phyloP scores from a whole-genome alignment of 1,140 invertebrate genomes.

The Pinna nobilis region DNA sequence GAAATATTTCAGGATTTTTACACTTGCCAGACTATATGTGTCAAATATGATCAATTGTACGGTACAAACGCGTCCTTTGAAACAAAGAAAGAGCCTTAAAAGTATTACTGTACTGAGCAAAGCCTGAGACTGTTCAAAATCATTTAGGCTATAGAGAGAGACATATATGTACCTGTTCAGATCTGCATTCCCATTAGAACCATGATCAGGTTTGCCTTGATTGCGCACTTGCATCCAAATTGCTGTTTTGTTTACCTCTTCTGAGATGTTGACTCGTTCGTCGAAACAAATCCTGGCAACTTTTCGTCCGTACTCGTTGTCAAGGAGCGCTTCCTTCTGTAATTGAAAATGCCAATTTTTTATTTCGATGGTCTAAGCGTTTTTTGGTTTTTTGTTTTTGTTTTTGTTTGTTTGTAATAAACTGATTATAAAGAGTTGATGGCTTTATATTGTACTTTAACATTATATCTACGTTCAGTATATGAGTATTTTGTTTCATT shows the following conservation, averaged over 20 bases:
- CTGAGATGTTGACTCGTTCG: constrained; percentile 66
- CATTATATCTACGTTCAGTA: too few relatives aligned
- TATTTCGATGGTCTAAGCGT: background rate
- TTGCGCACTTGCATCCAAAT: constrained; percentile 66
- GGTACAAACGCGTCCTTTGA: background rate
- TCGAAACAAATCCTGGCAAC: constrained; percentile 8
- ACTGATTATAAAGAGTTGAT: too few relatives aligned
- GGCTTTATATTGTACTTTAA: too few relatives aligned
- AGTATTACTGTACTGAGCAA: too few relatives aligned
- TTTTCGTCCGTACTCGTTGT: constrained; percentile 21
- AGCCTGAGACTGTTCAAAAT: too few relatives aligned
- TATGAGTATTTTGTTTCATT: too few relatives aligned
- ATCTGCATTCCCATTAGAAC: background rate
- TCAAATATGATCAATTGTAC: too few relatives aligned
- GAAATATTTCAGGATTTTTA: too few relatives aligned
- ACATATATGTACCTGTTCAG: background rate
- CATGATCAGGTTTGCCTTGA: too few relatives aligned
- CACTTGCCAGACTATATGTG: too few relatives aligned
- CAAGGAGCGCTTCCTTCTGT: constrained; percentile 30
- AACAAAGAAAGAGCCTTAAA: background rate
- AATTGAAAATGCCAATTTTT: background rate
- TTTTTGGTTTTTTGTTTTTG: too few relatives aligned
- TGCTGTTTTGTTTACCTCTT: constrained; percentile 66
- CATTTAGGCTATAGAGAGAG: background rate
- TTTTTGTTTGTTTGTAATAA: too few relatives aligned